These are phyloP conservation scores for Squalus acanthias DNA, from an alignment of 2,797 vertebrate genomes.

Conservation along the genomic window DNA sequence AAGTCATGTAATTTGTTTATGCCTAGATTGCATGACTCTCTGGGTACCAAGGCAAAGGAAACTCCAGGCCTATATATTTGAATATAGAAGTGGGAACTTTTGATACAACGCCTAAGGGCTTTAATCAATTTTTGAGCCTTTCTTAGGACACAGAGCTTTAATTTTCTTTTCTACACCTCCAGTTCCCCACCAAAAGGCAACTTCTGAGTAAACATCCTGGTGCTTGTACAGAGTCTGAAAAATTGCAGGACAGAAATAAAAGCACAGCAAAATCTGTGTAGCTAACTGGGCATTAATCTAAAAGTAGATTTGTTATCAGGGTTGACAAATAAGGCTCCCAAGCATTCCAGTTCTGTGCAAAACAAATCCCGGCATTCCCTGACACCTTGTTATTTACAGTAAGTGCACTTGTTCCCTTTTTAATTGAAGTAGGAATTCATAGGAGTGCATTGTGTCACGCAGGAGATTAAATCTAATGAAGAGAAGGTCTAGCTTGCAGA, in stretches of 20 bases:
- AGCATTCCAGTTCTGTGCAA: not conserved
- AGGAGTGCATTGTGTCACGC: not conserved
- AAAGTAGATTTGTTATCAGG: not conserved
- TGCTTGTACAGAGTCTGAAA: not conserved
- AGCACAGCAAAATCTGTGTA: not conserved
- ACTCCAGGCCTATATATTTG: not conserved
- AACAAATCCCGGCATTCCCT: not conserved
- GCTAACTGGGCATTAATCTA: not conserved
- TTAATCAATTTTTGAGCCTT: not conserved
- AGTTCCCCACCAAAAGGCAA: not conserved
- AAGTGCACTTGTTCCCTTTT: not conserved
- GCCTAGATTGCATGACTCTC: not conserved
- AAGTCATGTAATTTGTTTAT: not conserved
- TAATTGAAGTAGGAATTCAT: conserved; percentile 19
- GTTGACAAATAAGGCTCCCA: not conserved
- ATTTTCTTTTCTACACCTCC: not conserved
- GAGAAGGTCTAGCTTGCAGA: not conserved
- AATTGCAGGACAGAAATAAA: not conserved
- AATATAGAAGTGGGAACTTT: not conserved
- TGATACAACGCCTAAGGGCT: not conserved
- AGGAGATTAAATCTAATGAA: not conserved
- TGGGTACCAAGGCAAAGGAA: not conserved
- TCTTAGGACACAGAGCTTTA: no score
- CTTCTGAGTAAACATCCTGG: not conserved
- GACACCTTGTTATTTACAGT: not conserved